These are phyloP conservation scores for Clarias batrachus DNA, from an alignment of 2,113 vertebrate genomes.

Conservation along the genomic window DNA sequence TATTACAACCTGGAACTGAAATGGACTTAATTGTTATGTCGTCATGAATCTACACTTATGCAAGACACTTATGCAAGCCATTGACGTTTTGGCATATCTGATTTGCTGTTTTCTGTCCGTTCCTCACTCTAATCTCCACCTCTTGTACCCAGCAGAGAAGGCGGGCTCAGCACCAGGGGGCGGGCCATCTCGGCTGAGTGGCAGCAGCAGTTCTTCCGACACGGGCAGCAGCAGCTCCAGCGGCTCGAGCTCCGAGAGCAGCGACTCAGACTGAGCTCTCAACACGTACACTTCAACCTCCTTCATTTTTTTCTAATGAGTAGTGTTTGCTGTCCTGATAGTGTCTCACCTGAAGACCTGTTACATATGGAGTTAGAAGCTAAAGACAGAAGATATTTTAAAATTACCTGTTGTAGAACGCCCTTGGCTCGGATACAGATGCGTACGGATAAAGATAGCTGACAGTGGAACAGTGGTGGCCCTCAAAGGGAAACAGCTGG, in stretches of 20 bases:
- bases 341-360: conserved; percentile 50
- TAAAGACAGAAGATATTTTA: conserved; percentile 54
- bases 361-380: conserved; percentile 50
- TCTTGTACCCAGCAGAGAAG: conserved; percentile 77
- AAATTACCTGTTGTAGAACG: conserved; percentile 52
- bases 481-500: conserved; percentile 57
- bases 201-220: conserved; percentile 85
- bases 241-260: conserved; percentile 88
- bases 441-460: conserved; percentile 34
- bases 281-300: conserved; percentile 41
- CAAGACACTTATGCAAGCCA: not conserved
- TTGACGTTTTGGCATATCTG: not conserved
- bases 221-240: conserved; percentile 91
- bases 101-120: not conserved
- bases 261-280: conserved; percentile 84
- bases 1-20: not conserved
- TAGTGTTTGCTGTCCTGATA: conserved; percentile 55
- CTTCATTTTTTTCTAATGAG: conserved; percentile 49
- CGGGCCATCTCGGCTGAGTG: conserved; percentile 88
- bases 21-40: not conserved
- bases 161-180: conserved; percentile 73
- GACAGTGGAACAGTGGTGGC: conserved; percentile 28
- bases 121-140: not conserved
- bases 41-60: not conserved
- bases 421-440: conserved; percentile 39